Conservation (phyloP, 2,888 invertebrate genomes). For the Digitonthophagus gazella region DNA sequence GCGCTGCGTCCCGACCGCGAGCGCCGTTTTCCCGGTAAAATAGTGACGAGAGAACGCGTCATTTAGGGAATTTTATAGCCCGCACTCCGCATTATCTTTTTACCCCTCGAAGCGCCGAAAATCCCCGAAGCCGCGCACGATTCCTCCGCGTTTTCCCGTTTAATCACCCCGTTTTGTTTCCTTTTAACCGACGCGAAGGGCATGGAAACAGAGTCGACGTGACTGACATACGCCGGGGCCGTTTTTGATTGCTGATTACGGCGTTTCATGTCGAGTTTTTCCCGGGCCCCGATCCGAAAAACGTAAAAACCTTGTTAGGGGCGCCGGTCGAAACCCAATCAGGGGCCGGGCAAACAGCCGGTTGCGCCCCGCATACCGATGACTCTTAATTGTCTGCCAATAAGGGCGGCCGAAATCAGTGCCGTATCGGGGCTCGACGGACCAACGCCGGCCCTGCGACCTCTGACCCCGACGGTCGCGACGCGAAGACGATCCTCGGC, state of each 20-base stretch:
- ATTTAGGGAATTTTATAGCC: slow-evolving; percentile 48
- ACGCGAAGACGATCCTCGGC: slow-evolving; percentile 48
- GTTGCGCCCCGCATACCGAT: slow-evolving; percentile 49
- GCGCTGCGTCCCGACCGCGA: slow-evolving; percentile 35
- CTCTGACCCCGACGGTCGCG: slow-evolving; percentile 37
- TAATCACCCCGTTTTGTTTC: slow-evolving; percentile 6
- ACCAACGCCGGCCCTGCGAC: slow-evolving; percentile 24
- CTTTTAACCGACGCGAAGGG: neutral
- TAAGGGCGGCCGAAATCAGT: slow-evolving; percentile 46
- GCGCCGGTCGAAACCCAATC: slow-evolving; percentile 45
- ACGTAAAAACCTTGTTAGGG: slow-evolving; percentile 40
- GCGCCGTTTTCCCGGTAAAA: slow-evolving; percentile 48
- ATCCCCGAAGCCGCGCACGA: slow-evolving; percentile 1
- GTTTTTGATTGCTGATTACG: slow-evolving; percentile 37
- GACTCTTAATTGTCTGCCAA: slow-evolving; percentile 52
- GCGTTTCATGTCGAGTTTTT: slow-evolving; percentile 36
- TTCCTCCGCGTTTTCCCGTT: neutral
- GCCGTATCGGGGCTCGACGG: slow-evolving; percentile 35
- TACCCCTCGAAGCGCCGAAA: slow-evolving; percentile 33
- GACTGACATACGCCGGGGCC: slow-evolving; percentile 6
- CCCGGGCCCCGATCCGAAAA: slow-evolving; percentile 32
- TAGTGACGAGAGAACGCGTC: slow-evolving; percentile 50
- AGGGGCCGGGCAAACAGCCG: slow-evolving; percentile 48
- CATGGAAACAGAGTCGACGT: neutral
- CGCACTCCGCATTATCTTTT: slow-evolving; percentile 44